phyloP scores from a whole-genome alignment of 2,888 invertebrate species.

The Priocnemis perturbator region DNA sequence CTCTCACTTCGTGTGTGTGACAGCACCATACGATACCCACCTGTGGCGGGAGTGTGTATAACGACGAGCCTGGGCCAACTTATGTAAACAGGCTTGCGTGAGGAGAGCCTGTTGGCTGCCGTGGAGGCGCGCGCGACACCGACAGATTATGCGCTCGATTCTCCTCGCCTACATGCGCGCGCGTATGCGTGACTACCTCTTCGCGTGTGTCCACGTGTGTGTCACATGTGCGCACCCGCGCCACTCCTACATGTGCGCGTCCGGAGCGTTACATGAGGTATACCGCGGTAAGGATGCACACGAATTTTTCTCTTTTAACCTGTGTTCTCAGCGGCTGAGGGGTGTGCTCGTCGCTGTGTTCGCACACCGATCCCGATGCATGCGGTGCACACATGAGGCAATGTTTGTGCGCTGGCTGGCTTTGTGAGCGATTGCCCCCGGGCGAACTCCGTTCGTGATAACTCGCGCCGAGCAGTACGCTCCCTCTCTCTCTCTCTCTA shows the following conservation, averaged over 20 bases:
- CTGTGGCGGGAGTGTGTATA: constrained; percentile 56
- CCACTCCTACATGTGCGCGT: not conserved
- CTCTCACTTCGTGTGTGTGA: too few species aligned
- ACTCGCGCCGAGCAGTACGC: constrained; percentile 14
- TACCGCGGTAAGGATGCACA: not conserved
- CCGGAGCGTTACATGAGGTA: too few species aligned
- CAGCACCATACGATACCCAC: constrained; percentile 47
- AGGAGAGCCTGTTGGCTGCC: constrained; percentile 59
- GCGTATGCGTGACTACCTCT: constrained; percentile 1
- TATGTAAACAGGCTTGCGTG: constrained; percentile 66
- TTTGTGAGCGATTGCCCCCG: constrained; percentile 17
- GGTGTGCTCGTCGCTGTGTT: too few species aligned
- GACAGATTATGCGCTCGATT: constrained; percentile 58
- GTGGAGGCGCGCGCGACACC: constrained; percentile 50
- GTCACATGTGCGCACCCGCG: constrained; percentile 4
- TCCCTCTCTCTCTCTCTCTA: not conserved
- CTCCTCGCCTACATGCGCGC: constrained; percentile 23
- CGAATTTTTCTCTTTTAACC: constrained; percentile 16
- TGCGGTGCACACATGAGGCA: too few species aligned
- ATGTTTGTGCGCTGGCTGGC: constrained; percentile 10
- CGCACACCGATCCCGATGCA: too few species aligned
- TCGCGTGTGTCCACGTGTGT: constrained; percentile 5
- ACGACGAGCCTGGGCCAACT: constrained; percentile 50
- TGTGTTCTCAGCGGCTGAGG: constrained; percentile 16
- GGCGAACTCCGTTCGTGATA: constrained; percentile 24